phyloP scores from a whole-genome alignment of 2,113 vertebrate species.

The Dipodomys ordii region DNA sequence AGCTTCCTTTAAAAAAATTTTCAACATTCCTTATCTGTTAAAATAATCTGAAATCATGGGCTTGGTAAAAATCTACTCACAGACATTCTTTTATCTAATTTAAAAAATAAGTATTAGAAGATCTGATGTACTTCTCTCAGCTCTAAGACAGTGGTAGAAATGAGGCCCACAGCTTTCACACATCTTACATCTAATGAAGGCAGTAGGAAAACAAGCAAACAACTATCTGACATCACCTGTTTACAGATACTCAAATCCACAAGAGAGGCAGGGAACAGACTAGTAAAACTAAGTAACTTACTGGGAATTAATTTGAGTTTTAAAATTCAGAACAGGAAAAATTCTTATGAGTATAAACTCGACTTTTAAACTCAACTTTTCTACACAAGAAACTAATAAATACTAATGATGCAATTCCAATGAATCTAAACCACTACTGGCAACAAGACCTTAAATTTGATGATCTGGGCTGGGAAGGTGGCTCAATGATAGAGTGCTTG shows the following conservation, averaged over 20 bases:
- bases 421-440: slow-evolving; percentile 11
- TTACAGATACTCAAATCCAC: background rate
- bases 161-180: background rate
- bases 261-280: background rate
- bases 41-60: background rate
- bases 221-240: too few species aligned
- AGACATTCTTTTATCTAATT: background rate
- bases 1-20: too few species aligned
- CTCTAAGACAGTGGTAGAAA: background rate
- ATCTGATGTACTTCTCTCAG: background rate
- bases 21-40: background rate
- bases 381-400: background rate
- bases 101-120: background rate
- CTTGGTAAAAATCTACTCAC: background rate
- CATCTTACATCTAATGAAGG: background rate
- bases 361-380: background rate
- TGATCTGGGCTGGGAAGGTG: too few species aligned
- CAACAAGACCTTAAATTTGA: background rate
- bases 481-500: too few species aligned
- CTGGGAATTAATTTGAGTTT: background rate
- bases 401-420: background rate
- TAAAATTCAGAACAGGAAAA: background rate
- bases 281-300: background rate
- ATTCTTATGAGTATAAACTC: background rate
- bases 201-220: background rate